Evolutionary conservation across 1,140 invertebrate genomes (phyloP), one percentile per base, ranked within the genome.

Genomic region (Ips typographus): DNA sequence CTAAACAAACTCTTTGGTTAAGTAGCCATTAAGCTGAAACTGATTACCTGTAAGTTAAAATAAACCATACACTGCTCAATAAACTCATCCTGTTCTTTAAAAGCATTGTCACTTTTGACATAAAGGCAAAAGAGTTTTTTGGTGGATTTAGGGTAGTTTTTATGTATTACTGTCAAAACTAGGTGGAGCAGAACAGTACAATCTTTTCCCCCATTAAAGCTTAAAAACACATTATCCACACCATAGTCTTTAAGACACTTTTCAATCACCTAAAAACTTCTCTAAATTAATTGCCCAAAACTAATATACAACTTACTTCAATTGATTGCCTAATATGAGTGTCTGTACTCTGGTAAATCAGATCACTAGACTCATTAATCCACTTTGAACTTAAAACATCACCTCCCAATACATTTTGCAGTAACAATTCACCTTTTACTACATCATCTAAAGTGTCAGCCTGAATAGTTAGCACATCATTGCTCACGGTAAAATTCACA

Each of bases 141-240:
- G 51, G 61, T 72, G 5, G 66, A 49, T 36, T 77, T 36, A 0
- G 75, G 70, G 71, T 78, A 83, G 59, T 84, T 85, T 67, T 85
- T 84, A 73, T 85, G 82, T 43, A 90, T 79, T 37, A 93, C 80
- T 4, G 87, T 84, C 74, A 90, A 81, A 39, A 86, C 83, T 40
- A 98, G 79, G 81, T 98, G 92, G 61, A 98, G 82, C 22, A 98
- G 82, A 1, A 91, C 93, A 1, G 94, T 97, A 78, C 96, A 98
- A 83, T 99, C 97, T 83, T 99, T 99, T 4, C 97, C 97, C 40
- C 97, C 96, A 82, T 98, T 98, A 77, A 98, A 99, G 64, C 93
- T 92, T 42, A 98, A 77, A 77, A 94, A 94, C 53, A 95, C 79
- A 80, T 94, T 88, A 71, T 91, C 84, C 37, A 86, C 70, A 44